phyloP scores from a whole-genome alignment of 2,888 invertebrate species.

The Lottia gigantea region DNA sequence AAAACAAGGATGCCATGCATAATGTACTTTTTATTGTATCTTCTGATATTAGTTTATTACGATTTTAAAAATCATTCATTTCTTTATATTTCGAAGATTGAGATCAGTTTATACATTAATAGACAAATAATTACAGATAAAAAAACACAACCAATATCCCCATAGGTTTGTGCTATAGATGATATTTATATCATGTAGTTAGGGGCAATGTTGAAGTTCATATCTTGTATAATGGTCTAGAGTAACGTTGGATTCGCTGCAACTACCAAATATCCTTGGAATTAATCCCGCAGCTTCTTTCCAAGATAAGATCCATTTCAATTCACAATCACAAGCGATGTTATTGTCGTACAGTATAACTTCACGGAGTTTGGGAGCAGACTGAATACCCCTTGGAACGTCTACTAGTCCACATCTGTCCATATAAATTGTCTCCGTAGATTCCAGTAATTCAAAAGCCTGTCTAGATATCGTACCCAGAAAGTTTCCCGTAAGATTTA shows the following conservation, averaged over 20 bases:
- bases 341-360: slow-evolving; percentile 17
- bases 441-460: slow-evolving; percentile 11
- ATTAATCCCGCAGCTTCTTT: slow-evolving; percentile 18
- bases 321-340: slow-evolving; percentile 19
- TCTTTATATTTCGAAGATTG: no score
- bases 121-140: no score
- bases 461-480: slow-evolving; percentile 13
- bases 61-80: no score
- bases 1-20: no score
- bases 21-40: no score
- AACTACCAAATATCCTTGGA: slow-evolving; percentile 16
- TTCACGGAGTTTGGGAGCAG: slow-evolving; percentile 12
- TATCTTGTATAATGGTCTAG: slow-evolving; percentile 19
- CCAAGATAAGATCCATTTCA: slow-evolving; percentile 20
- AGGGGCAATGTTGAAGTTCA: slow-evolving; percentile 15
- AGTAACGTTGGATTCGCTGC: slow-evolving; percentile 5
- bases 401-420: slow-evolving; percentile 18
- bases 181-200: not conserved
- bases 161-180: no score
- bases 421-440: slow-evolving; percentile 15
- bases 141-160: no score
- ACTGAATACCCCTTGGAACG: slow-evolving; percentile 21
- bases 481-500: slow-evolving; percentile 17
- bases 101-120: no score
- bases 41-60: no score